Conservation (phyloP, 2,797 vertebrate genomes). For the Semaprochilodus insignis region DNA sequence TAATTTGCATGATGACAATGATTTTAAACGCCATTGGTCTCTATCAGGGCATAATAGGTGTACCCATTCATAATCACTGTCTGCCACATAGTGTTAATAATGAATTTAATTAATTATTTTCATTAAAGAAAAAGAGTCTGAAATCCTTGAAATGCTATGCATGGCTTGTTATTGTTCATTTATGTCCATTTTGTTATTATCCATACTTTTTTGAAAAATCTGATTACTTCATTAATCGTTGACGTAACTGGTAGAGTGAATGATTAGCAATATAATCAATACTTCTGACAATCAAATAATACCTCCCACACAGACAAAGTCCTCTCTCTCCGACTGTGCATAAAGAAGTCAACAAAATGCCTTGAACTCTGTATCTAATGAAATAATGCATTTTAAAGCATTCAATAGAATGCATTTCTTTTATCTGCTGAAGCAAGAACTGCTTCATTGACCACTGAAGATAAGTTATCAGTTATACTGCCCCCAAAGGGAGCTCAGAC, state of each 20-base stretch:
- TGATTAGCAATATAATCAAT: not conserved
- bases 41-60: no score
- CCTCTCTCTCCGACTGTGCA: not conserved
- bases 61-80: not conserved
- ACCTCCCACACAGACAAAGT: not conserved
- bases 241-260: not conserved
- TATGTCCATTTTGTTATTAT: not conserved
- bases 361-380: not conserved
- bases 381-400: not conserved
- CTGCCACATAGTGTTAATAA: no score
- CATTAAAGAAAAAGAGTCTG: no score
- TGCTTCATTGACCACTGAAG: not conserved
- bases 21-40: not conserved
- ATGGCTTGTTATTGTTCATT: not conserved
- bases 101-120: no score
- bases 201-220: not conserved
- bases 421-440: not conserved
- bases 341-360: not conserved
- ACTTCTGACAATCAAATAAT: not conserved
- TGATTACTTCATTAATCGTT: not conserved
- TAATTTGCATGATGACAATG: not conserved
- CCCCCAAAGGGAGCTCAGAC: not conserved
- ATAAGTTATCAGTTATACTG: not conserved
- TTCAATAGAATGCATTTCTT: not conserved
- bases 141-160: not conserved